Evolutionary conservation across 2,888 invertebrate species (phyloP).

Genomic region (Stomorhina lunata): DNA sequence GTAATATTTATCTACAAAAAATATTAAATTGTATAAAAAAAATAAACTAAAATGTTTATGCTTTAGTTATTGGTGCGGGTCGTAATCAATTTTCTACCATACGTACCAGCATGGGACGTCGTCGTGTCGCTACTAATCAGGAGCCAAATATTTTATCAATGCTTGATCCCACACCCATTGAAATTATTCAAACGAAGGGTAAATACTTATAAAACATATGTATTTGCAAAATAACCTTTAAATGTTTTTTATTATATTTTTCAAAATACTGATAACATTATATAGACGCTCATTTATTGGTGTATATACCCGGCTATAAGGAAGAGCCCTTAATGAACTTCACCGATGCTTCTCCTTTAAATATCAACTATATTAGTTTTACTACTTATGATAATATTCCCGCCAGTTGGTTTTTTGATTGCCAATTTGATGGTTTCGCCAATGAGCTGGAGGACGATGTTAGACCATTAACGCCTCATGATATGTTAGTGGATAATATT

Average conservation of each 20-base stretch:
- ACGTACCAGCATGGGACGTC: slow-evolving; percentile 82
- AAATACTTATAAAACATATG: too few relatives aligned
- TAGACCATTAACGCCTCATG: slow-evolving; percentile 79
- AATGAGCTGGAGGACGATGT: slow-evolving; percentile 72
- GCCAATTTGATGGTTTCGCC: slow-evolving; percentile 78
- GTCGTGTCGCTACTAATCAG: slow-evolving; percentile 82
- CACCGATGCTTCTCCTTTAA: slow-evolving; percentile 83
- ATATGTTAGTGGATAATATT: slow-evolving; percentile 81
- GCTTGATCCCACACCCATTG: slow-evolving; percentile 84
- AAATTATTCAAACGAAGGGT: slow-evolving; percentile 82
- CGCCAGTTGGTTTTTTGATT: slow-evolving; percentile 86
- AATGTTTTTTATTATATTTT: not conserved
- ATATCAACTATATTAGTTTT: slow-evolving; percentile 85
- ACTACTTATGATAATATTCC: slow-evolving; percentile 85
- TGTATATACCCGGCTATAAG: slow-evolving; percentile 84
- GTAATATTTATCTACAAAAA: slow-evolving; percentile 67
- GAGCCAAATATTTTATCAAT: slow-evolving; percentile 83
- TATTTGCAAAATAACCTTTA: slow-evolving; percentile 18
- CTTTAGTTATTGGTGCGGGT: slow-evolving; percentile 84
- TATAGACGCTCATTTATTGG: slow-evolving; percentile 83
- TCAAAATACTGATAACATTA: not conserved
- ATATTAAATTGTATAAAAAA: not conserved
- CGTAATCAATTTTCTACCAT: slow-evolving; percentile 86
- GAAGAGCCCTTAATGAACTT: slow-evolving; percentile 83
- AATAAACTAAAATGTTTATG: not conserved